These are phyloP conservation scores for Colletes gigas DNA, from an alignment of 1,140 invertebrate species.

Conservation along the genomic window DNA sequence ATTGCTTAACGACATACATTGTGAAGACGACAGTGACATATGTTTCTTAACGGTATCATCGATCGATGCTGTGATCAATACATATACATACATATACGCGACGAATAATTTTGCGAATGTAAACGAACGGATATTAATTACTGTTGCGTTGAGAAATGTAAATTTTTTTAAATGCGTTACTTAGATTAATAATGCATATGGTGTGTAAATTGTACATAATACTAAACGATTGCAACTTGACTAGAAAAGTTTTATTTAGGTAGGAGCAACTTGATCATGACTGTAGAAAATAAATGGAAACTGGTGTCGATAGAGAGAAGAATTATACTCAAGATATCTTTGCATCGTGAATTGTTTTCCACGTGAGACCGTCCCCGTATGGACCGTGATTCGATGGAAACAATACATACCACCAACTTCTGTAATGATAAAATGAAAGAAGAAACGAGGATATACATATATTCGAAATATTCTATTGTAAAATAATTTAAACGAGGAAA, in stretches of 20 bases:
- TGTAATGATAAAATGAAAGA: constrained; percentile 74
- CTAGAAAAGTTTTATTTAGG: constrained; percentile 30
- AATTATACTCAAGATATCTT: constrained; percentile 68
- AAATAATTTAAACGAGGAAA: background rate
- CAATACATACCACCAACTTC: constrained; percentile 85
- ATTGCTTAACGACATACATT: constrained; percentile 16
- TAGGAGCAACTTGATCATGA: constrained; percentile 4
- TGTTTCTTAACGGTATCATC: constrained; percentile 9
- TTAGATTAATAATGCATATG: background rate
- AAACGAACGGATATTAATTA: background rate
- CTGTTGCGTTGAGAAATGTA: constrained; percentile 6
- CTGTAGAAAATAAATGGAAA: constrained; percentile 12
- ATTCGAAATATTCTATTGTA: background rate
- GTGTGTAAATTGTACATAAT: background rate
- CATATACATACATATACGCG: background rate
- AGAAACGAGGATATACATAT: background rate
- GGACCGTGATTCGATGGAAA: constrained; percentile 92
- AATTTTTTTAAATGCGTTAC: background rate
- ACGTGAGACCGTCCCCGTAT: constrained; percentile 89
- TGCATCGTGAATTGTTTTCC: constrained; percentile 85
- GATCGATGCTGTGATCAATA: background rate
- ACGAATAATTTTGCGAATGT: constrained; percentile 30
- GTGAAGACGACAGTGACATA: background rate
- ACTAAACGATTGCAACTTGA: constrained; percentile 23
- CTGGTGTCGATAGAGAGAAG: background rate